A percentile compares a stretch with the other conserved stretches of the same genome.
Evolutionary conservation across 2,797 vertebrate species (phyloP).

Genomic region (Allobates femoralis): DNA sequence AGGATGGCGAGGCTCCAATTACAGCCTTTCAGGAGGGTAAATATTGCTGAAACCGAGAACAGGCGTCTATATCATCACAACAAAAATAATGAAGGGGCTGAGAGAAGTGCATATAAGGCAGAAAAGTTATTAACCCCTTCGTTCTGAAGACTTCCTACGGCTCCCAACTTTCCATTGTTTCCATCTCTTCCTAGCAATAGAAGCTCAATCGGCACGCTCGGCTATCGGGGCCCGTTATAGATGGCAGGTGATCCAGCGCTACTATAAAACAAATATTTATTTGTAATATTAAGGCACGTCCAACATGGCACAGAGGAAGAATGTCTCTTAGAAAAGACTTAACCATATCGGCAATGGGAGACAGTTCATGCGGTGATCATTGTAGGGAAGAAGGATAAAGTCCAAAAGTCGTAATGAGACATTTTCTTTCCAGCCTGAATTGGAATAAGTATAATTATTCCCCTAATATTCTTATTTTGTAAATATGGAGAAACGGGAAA

Average conservation of each 20-base stretch:
- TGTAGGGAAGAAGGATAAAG: background rate
- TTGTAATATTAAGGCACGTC: too few relatives aligned
- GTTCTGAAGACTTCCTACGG: background rate
- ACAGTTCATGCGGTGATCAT: background rate
- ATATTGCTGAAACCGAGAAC: background rate
- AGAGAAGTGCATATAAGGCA: constrained; percentile 27
- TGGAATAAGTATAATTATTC: too few relatives aligned
- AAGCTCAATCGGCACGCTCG: background rate
- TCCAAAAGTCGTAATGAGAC: background rate
- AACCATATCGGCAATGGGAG: background rate
- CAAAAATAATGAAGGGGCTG: constrained; percentile 23
- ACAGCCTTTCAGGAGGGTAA: constrained; percentile 42
- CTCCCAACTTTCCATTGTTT: constrained; percentile 47
- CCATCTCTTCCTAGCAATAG: constrained; percentile 24
- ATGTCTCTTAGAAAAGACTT: background rate
- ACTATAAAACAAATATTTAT: too few relatives aligned
- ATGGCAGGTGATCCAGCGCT: too few relatives aligned
- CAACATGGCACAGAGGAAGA: too few relatives aligned
- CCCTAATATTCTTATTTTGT: too few relatives aligned
- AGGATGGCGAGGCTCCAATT: constrained; percentile 30
- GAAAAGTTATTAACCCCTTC: constrained; percentile 30
- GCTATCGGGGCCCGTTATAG: constrained; percentile 9
- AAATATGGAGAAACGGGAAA: too few relatives aligned
- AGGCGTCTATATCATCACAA: constrained; percentile 23
- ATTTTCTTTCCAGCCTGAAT: background rate